Evolutionary conservation across 2,888 invertebrate genomes (phyloP).

Genomic region (Smittia aterrima): DNA sequence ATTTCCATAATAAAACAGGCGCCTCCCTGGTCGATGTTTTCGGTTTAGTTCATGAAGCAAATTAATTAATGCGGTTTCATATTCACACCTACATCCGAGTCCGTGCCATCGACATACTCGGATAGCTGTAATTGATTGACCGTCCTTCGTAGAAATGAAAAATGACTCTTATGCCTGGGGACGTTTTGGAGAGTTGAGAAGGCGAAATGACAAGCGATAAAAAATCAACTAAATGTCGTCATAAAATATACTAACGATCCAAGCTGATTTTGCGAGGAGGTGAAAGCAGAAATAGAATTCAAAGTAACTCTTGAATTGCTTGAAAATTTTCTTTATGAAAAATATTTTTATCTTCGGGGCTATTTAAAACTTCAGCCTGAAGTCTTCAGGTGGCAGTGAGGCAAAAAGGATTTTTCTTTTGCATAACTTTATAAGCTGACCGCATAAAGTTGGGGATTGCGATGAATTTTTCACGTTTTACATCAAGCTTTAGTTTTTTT

Average conservation of each 20-base stretch:
- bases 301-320: background rate
- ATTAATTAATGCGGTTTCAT: slow-evolving; percentile 24
- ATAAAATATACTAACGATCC: background rate
- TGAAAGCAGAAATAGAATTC: background rate
- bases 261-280: background rate
- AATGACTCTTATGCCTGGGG: background rate
- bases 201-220: background rate
- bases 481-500: background rate
- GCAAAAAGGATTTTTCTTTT: background rate
- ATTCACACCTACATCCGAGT: slow-evolving; percentile 18
- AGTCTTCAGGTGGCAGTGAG: no score
- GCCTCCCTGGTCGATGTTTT: background rate
- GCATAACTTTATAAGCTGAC: background rate
- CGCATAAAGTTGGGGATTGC: background rate
- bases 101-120: background rate
- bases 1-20: background rate
- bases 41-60: background rate
- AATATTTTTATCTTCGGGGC: no score
- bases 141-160: background rate
- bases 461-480: slow-evolving; percentile 2
- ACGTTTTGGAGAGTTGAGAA: background rate
- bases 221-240: background rate
- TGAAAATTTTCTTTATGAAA: background rate
- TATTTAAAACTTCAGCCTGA: no score
- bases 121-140: slow-evolving; percentile 2